Percentiles rank a stretch among this genome's conserved stretches.
These are phyloP conservation scores for Syngnathus rostellatus DNA, from an alignment of 2,797 vertebrate species.

Conservation along the genomic window DNA sequence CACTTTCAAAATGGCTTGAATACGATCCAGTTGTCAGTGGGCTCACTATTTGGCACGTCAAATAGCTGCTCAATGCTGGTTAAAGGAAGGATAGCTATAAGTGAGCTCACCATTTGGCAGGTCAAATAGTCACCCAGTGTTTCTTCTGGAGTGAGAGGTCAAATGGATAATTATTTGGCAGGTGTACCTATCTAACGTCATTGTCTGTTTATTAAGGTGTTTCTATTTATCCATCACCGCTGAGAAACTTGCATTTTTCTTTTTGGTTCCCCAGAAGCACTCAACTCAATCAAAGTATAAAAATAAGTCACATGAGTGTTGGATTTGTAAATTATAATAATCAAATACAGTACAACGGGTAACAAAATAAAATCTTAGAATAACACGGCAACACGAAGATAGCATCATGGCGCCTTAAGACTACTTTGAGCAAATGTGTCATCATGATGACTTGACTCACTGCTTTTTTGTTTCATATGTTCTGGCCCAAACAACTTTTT, in stretches of 20 bases:
- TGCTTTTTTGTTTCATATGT: background rate
- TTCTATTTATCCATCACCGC: background rate
- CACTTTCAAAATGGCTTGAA: background rate
- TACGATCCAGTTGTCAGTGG: background rate
- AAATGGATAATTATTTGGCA: too few relatives aligned
- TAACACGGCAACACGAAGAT: background rate
- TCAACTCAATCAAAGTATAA: background rate
- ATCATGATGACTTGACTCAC: background rate
- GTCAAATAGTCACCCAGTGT: background rate
- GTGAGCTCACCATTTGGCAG: background rate
- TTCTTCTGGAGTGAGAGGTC: too few relatives aligned
- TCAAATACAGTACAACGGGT: background rate
- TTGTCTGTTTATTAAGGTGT: too few relatives aligned
- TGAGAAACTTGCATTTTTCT: background rate
- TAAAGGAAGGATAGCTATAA: background rate
- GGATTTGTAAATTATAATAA: background rate
- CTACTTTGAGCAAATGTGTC: background rate
- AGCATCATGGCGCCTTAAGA: background rate
- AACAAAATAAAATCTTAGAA: background rate
- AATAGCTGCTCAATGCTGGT: background rate
- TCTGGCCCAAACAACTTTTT: background rate
- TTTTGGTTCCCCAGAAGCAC: background rate
- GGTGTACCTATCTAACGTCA: too few relatives aligned
- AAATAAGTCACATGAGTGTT: background rate
- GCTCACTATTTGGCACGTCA: background rate